phyloP scores from a whole-genome alignment of 1,140 invertebrate species.

The Mycetomoellerius zeteki region DNA sequence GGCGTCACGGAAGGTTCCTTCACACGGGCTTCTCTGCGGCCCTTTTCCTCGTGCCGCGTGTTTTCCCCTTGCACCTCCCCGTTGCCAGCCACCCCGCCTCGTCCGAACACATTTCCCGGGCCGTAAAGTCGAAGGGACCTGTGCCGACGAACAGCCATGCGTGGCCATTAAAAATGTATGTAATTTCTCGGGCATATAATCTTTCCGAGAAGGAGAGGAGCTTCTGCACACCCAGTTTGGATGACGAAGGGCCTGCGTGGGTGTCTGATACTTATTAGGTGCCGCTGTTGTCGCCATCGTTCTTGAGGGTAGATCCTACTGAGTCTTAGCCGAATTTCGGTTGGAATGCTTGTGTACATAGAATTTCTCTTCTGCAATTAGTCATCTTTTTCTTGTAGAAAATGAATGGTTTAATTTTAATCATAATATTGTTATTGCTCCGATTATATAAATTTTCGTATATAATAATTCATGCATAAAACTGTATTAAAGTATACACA shows the following conservation, averaged over 20 bases:
- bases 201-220: slow-evolving; percentile 48
- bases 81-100: not conserved
- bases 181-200: slow-evolving; percentile 74
- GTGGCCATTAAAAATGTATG: slow-evolving; percentile 78
- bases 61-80: not conserved
- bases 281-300: slow-evolving; percentile 53
- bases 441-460: not conserved
- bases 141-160: slow-evolving; percentile 60
- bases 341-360: slow-evolving; percentile 14
- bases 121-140: slow-evolving; percentile 66
- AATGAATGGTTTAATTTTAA: not conserved
- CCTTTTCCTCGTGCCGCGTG: slow-evolving; percentile 28
- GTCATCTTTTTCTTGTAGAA: not conserved
- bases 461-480: not conserved
- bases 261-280: slow-evolving; percentile 70
- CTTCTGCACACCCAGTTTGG: slow-evolving; percentile 38
- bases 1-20: slow-evolving; percentile 67
- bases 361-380: not conserved
- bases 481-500: not conserved
- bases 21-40: slow-evolving; percentile 17
- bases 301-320: slow-evolving; percentile 27
- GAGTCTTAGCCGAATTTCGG: not conserved
- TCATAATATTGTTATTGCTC: not conserved
- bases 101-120: slow-evolving; percentile 61
- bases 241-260: slow-evolving; percentile 41